These are phyloP conservation scores for Aphidius ervi DNA, from an alignment of 1,140 invertebrate genomes.

Conservation along the genomic window DNA sequence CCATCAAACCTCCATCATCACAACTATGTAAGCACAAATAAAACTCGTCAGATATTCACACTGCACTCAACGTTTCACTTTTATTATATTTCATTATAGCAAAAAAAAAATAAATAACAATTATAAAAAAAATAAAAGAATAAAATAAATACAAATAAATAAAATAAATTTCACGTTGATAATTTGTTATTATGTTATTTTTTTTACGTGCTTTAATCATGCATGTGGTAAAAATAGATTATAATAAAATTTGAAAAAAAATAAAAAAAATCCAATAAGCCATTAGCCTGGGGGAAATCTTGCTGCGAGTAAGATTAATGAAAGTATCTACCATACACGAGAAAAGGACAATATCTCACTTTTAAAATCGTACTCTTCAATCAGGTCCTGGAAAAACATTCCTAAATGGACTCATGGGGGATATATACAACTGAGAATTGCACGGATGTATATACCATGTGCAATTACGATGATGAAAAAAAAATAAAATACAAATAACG, in stretches of 20 bases:
- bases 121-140: not conserved
- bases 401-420: conserved; percentile 19
- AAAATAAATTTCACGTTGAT: no score
- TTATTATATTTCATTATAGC: no score
- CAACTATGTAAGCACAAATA: not conserved
- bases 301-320: conserved; percentile 6
- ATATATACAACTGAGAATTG: conserved; percentile 5
- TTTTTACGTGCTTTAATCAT: not conserved
- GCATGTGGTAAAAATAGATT: no score
- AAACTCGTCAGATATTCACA: not conserved
- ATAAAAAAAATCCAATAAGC: not conserved
- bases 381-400: conserved; percentile 10
- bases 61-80: not conserved
- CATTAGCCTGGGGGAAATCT: not conserved
- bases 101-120: not conserved
- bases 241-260: no score
- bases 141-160: no score
- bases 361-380: conserved; percentile 21
- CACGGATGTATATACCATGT: conserved; percentile 13
- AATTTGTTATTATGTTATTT: not conserved
- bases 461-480: conserved; percentile 21
- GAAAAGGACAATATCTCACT: conserved; percentile 10
- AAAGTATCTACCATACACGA: not conserved
- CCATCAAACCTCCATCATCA: not conserved
- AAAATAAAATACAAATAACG: no score